phyloP scores from a whole-genome alignment of 2,113 vertebrate genomes.

The Elanoides forficatus region DNA sequence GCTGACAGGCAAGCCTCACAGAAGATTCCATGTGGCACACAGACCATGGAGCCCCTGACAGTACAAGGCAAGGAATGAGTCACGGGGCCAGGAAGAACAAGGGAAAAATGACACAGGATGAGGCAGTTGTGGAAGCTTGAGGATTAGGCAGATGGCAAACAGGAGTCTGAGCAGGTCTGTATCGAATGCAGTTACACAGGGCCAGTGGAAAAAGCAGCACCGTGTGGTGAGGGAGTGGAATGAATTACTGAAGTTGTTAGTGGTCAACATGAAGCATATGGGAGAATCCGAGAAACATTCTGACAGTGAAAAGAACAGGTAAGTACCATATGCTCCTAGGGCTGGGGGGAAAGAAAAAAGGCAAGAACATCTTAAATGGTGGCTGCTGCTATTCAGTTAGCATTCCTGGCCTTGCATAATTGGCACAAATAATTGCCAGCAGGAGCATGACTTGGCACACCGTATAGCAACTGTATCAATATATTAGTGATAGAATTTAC shows the following conservation, averaged over 20 bases:
- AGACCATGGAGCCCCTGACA: background rate
- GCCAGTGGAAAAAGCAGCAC: background rate
- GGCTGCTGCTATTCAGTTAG: background rate
- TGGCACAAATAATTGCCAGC: background rate
- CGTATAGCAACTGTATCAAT: background rate
- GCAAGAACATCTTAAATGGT: background rate
- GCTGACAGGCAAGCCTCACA: background rate
- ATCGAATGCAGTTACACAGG: background rate
- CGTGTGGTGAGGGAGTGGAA: background rate
- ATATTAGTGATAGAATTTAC: fast-evolving
- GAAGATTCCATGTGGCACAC: background rate
- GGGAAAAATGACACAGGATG: background rate
- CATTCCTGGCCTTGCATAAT: background rate
- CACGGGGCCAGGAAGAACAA: background rate
- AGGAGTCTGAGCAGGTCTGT: background rate
- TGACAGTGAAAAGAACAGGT: background rate
- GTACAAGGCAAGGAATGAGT: background rate
- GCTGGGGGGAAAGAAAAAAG: background rate
- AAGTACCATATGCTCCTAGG: background rate
- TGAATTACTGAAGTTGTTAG: background rate
- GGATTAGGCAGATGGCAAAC: background rate
- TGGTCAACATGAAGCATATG: background rate
- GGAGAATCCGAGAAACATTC: background rate
- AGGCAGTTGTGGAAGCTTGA: background rate
- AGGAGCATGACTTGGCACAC: background rate